phyloP scores from a whole-genome alignment of 2,113 vertebrate genomes.

The Peromyscus polionotus region DNA sequence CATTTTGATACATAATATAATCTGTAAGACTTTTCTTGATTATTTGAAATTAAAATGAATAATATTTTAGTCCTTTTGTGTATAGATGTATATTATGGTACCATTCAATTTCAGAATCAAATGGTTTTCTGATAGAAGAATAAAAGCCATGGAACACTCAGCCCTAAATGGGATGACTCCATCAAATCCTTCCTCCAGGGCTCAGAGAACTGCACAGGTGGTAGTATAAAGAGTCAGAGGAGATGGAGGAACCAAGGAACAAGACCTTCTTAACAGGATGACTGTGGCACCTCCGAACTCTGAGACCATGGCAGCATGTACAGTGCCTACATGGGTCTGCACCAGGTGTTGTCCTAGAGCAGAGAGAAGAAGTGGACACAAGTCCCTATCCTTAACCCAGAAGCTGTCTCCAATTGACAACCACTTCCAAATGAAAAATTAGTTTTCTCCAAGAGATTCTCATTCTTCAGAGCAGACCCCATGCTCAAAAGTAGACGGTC shows the following conservation, averaged over 20 bases:
- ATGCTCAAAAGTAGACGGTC: background rate
- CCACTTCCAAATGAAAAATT: background rate
- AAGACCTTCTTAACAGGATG: background rate
- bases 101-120: background rate
- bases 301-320: background rate
- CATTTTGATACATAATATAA: background rate
- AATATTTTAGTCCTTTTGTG: background rate
- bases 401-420: background rate
- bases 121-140: constrained; percentile 4
- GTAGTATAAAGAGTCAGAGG: background rate
- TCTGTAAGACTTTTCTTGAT: background rate
- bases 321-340: background rate
- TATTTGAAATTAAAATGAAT: constrained; percentile 26
- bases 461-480: background rate
- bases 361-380: background rate
- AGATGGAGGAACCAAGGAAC: background rate
- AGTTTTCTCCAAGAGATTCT: background rate
- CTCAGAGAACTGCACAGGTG: background rate
- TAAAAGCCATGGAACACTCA: background rate
- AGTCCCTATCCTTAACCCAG: background rate
- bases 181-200: background rate
- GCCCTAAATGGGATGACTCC: background rate
- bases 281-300: background rate
- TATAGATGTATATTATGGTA: background rate
- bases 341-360: background rate